Evolutionary conservation across 1,140 invertebrate genomes (phyloP), one percentile per base, ranked within the genome.

Genomic region (Drosophila arizonae): DNA sequence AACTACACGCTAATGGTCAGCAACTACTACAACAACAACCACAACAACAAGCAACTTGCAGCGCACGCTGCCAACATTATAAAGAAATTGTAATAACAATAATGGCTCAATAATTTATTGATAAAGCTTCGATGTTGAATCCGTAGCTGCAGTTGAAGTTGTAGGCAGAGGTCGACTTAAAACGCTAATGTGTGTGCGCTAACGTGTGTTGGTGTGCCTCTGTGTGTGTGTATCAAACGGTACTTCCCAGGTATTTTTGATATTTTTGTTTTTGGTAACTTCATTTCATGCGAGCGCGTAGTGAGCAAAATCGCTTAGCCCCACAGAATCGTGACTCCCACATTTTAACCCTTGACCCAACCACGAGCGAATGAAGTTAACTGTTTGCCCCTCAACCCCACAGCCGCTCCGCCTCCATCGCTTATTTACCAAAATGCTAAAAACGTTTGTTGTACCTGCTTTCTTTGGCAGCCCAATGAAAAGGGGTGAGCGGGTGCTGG

Each of bases 61-160:
- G 84, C 79, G 82, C 84, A 87, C 84, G 84, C 84, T 84, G 84
- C 66, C 74, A 84, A 84, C 84, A 88, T 88, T 88, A 88, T 88
- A 88, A 88, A 88, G 84, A 88, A 88, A 88, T 88, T 88, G 84
- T 88, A 88, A 89, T 88, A 88, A 88, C 80, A 88, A 88, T 88
- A 88, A 88, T 88, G 84, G 84, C 84, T 88, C 85, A 88, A 88
- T 88, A 88, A 88, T 88, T 88, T 88, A 89, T 88, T 88, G 84
- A 88, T 88, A 88, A 88, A 89, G 80, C 80, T 55, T 71, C 17
- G 56, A 61, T 79, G 52, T 54, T 52, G 56, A 45, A 52, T 57
- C 51, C 48, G 11, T 45, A 57, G 69, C 70, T 73, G 80, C 48
- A 81, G 70, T 58, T 60, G 51, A 66, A 71, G 52, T 70, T 70